Percentiles rank a stretch among this genome's conserved stretches.
These are phyloP conservation scores for Eleutherodactylus coqui DNA, from an alignment of 2,797 vertebrate species.

Conservation along the genomic window DNA sequence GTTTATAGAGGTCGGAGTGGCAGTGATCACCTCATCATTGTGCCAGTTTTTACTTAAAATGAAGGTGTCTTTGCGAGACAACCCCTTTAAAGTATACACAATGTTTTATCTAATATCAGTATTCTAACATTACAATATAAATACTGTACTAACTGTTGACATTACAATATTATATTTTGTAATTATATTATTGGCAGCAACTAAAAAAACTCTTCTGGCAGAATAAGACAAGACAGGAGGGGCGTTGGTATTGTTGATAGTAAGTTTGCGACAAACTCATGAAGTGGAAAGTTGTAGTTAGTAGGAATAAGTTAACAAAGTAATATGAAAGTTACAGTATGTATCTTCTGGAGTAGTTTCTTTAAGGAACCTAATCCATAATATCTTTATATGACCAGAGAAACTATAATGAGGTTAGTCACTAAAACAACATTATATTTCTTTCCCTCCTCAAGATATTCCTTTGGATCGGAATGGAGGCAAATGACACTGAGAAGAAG, in stretches of 20 bases:
- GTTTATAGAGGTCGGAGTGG: too few species aligned
- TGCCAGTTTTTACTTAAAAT: too few species aligned
- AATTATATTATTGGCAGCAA: background rate
- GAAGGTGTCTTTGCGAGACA: too few species aligned
- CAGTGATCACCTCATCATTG: too few species aligned
- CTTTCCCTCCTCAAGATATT: conserved; percentile 76
- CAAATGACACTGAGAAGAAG: conserved; percentile 81
- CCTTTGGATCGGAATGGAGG: conserved; percentile 85
- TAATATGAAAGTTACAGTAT: background rate
- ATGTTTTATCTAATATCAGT: background rate
- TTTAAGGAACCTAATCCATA: background rate
- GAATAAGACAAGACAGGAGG: background rate
- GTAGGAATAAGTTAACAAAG: background rate
- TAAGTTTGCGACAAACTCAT: background rate
- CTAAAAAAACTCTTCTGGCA: background rate
- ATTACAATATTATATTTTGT: background rate
- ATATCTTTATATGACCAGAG: background rate
- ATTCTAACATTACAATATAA: background rate
- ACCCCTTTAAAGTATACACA: too few species aligned
- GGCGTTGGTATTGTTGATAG: background rate
- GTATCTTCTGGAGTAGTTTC: background rate
- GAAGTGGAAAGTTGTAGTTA: background rate
- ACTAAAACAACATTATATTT: background rate
- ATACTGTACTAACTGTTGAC: background rate
- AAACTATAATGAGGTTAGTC: background rate